phyloP scores from a whole-genome alignment of 1,140 invertebrate genomes.

The Panulirus ornatus region DNA sequence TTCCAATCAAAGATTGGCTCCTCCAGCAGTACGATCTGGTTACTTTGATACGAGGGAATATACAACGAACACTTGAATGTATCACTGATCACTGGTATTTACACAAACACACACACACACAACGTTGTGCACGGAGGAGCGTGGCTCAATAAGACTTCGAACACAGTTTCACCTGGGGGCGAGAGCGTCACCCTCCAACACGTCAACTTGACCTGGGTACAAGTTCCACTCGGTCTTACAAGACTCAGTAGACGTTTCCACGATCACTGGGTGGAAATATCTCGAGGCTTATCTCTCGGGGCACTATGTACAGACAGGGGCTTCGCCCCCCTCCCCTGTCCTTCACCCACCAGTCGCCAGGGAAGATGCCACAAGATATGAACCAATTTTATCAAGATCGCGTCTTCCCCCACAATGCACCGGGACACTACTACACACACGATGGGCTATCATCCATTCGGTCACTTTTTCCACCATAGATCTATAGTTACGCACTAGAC shows the following conservation, averaged over 20 bases:
- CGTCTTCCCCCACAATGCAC: not conserved
- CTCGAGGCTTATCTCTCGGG: not conserved
- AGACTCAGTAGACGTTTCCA: not conserved
- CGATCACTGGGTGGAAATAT: not conserved
- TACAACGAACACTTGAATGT: too few relatives aligned
- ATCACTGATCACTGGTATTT: too few relatives aligned
- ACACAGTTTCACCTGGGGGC: too few relatives aligned
- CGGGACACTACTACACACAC: not conserved
- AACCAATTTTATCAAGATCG: not conserved
- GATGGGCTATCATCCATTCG: not conserved
- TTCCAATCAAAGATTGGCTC: too few relatives aligned
- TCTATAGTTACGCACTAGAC: not conserved
- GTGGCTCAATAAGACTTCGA: too few relatives aligned
- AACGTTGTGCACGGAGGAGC: too few relatives aligned
- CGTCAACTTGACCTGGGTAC: not conserved
- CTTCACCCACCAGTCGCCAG: not conserved
- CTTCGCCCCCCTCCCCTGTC: not conserved
- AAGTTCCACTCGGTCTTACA: not conserved
- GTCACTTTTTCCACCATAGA: not conserved
- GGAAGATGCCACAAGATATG: not conserved
- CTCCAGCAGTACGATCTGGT: too few relatives aligned
- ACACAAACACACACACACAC: too few relatives aligned
- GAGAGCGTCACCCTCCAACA: not conserved
- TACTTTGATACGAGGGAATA: too few relatives aligned
- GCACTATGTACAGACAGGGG: not conserved